Base-by-base conservation (phyloP, 2,888 invertebrate genomes). In the Meteorus cinctellus region DNA sequence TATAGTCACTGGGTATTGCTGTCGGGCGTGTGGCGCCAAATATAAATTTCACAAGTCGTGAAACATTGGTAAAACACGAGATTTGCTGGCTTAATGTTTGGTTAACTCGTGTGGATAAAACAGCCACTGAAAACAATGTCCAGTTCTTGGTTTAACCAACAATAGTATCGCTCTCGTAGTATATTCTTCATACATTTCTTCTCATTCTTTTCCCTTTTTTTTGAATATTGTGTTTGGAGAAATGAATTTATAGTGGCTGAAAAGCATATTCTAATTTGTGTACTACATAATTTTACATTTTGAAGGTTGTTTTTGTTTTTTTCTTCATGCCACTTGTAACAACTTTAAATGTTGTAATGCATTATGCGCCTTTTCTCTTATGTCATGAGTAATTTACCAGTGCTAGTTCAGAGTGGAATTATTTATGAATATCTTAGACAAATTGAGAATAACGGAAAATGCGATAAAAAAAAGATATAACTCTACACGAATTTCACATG, bases 11-110 rank as follows among this genome's bases (percentile, higher is more conserved):
- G 12, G 16, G 65, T 60, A 29, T 68, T 19, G 62, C 65, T 55
- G 65, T 65, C 63, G 72, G 29, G 45, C 34, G 16, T 14, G 48
- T 31, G 76, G 76, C 76, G 76, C 76, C 76, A 76, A 63, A 76
- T 73, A 72, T 76, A 76, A 76, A 76, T 76, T 76, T 45, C 4
- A 55, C 29, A 76, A 72, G 76, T 73, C 72, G 31, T 36, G 10
- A 34, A 73, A 69, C 72, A 68, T 73, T 62, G 72, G 62, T 68
- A 55, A 69, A 69, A 73, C 69, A 68, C 55, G 76, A 76, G 27
- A 76, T 76, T 72, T 72, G 41, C 45, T 60, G 70, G 60, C 60
- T 27, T 63, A 72, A 72, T 72, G 45, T 62, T 24, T 63, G 24
- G 63, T 51, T 72, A 29, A 63, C 45, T 60, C 62, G 41, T 63